Evolutionary conservation across 2,888 invertebrate genomes (phyloP).

Genomic region (Stenodera caucasica): DNA sequence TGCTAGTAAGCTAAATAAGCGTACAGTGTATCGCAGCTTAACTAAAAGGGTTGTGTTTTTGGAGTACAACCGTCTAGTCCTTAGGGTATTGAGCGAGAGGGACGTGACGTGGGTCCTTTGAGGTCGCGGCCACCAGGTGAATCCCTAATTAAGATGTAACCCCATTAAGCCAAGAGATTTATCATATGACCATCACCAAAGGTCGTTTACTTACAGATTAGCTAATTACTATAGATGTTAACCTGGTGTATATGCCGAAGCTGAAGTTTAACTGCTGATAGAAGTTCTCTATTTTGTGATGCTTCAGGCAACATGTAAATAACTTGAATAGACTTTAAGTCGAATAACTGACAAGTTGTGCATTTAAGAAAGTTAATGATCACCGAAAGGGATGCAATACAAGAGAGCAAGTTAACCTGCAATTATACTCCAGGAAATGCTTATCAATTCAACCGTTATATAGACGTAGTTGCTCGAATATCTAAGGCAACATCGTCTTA

Average conservation of each 20-base stretch:
- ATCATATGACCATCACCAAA: conserved; percentile 16
- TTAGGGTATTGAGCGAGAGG: not conserved
- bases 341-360: not conserved
- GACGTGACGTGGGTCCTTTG: conserved; percentile 24
- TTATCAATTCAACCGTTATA: conserved; percentile 2
- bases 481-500: not conserved
- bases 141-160: conserved; percentile 25
- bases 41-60: not conserved
- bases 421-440: not conserved
- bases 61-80: not conserved
- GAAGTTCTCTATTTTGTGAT: not conserved
- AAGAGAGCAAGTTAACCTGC: not conserved
- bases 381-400: not conserved
- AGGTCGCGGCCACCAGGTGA: conserved; percentile 27
- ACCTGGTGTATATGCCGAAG: too few species aligned
- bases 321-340: not conserved
- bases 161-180: conserved; percentile 23
- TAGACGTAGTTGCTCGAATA: not conserved
- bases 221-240: not conserved
- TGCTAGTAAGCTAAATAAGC: not conserved
- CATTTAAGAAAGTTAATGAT: not conserved
- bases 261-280: not conserved
- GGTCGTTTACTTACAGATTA: conserved; percentile 6
- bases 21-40: not conserved
- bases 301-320: not conserved